Percentiles rank a stretch among this genome's conserved stretches.
phyloP scores from a whole-genome alignment of 1,140 invertebrate species.

The Lucilia sericata region DNA sequence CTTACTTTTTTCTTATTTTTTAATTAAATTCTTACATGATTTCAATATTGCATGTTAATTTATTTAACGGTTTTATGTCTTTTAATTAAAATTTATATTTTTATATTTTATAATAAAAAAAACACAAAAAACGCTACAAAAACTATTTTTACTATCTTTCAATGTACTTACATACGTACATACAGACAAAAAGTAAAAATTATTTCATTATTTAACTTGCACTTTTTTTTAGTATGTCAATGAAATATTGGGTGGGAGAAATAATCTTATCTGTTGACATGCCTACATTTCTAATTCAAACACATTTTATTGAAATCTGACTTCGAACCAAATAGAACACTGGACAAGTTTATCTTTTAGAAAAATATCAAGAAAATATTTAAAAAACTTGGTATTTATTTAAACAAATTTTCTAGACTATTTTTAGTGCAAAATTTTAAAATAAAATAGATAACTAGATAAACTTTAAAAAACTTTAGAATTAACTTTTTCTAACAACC shows the following conservation, averaged over 20 bases:
- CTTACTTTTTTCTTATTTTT: neutral
- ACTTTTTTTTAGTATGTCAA: slow-evolving; percentile 6
- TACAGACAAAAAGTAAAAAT: neutral
- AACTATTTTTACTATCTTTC: neutral
- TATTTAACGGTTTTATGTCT: slow-evolving; percentile 6
- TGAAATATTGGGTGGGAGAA: neutral
- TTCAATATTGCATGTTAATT: slow-evolving; percentile 17
- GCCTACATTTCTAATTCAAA: no score
- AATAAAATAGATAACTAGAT: no score
- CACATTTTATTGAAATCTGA: no score
- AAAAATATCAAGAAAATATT: no score
- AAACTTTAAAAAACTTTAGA: neutral
- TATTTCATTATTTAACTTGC: slow-evolving; percentile 14
- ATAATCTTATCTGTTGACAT: neutral
- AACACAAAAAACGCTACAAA: neutral
- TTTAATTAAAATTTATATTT: slow-evolving; percentile 14
- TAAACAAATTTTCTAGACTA: no score
- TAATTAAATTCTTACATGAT: slow-evolving; percentile 10
- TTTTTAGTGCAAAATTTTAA: no score
- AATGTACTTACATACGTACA: no score
- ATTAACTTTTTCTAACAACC: neutral
- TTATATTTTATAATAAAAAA: neutral
- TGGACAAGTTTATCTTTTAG: no score
- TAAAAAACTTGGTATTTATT: no score
- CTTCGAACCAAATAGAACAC: no score